These are phyloP conservation scores for Noctua pronuba DNA, from an alignment of 2,888 invertebrate genomes.

Conservation along the genomic window DNA sequence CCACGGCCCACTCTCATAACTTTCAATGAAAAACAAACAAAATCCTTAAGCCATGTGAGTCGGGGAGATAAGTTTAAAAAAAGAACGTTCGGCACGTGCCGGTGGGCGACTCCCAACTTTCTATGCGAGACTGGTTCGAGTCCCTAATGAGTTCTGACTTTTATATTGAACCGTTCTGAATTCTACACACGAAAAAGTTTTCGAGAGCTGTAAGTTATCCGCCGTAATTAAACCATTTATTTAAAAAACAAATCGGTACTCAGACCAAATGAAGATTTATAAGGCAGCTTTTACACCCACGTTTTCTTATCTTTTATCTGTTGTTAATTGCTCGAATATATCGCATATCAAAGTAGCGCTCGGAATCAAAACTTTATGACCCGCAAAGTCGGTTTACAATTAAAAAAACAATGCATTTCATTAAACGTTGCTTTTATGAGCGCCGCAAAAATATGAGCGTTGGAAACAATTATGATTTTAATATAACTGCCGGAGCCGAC, in stretches of 20 bases:
- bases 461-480: slow-evolving; percentile 84
- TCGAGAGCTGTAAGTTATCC: slow-evolving; percentile 28
- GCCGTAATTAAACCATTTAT: slow-evolving; percentile 57
- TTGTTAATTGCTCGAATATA: slow-evolving; percentile 57
- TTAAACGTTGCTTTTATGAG: slow-evolving; percentile 64
- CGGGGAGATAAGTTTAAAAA: slow-evolving; percentile 57
- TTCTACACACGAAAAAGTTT: slow-evolving; percentile 36
- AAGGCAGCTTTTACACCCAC: slow-evolving; percentile 41
- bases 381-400: slow-evolving; percentile 63
- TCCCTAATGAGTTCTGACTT: slow-evolving; percentile 54
- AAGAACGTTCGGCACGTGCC: slow-evolving; percentile 63
- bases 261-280: slow-evolving; percentile 57
- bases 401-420: slow-evolving; percentile 63
- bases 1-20: slow-evolving; percentile 49
- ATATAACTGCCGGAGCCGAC: slow-evolving; percentile 59
- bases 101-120: slow-evolving; percentile 55
- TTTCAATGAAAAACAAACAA: slow-evolving; percentile 60
- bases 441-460: slow-evolving; percentile 77
- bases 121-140: slow-evolving; percentile 58
- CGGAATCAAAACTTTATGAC: slow-evolving; percentile 57
- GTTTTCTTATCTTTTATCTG: slow-evolving; percentile 55
- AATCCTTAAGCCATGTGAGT: slow-evolving; percentile 51
- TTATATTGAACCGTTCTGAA: slow-evolving; percentile 46
- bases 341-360: slow-evolving; percentile 54
- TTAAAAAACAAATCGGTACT: slow-evolving; percentile 43